These are phyloP conservation scores for Catalaphyllia jardinei DNA, from an alignment of 64 coral and sea anemone species.

Conservation along the genomic window DNA sequence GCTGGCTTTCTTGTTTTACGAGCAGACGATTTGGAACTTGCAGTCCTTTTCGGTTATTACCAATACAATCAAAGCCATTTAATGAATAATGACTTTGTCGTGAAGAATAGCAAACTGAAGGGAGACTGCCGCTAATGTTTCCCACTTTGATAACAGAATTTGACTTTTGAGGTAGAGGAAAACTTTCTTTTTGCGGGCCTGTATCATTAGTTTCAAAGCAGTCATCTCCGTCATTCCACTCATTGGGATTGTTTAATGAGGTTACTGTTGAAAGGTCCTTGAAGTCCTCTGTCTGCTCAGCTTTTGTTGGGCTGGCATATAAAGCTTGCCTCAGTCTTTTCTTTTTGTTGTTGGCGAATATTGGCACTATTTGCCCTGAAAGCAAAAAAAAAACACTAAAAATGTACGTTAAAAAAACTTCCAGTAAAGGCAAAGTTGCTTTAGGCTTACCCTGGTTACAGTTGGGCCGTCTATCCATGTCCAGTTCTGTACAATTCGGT, in stretches of 20 bases:
- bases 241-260: neutral
- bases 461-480: conserved; percentile 8
- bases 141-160: neutral
- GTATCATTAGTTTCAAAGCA: neutral
- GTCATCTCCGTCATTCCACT: neutral
- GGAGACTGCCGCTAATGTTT: neutral
- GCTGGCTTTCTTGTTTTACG: neutral
- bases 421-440: neutral
- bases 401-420: neutral
- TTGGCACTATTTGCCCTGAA: conserved; percentile 53
- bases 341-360: conserved; percentile 64
- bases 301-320: conserved; percentile 49
- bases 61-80: neutral
- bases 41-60: neutral
- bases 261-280: neutral
- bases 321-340: conserved; percentile 65
- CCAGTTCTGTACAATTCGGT: no score
- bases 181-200: neutral
- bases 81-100: neutral
- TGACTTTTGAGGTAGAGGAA: neutral
- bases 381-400: neutral
- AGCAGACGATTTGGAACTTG: neutral
- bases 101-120: neutral
- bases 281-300: neutral
- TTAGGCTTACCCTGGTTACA: conserved; percentile 9